phyloP scores from a whole-genome alignment of 2,888 invertebrate species.

The Elegia similella region DNA sequence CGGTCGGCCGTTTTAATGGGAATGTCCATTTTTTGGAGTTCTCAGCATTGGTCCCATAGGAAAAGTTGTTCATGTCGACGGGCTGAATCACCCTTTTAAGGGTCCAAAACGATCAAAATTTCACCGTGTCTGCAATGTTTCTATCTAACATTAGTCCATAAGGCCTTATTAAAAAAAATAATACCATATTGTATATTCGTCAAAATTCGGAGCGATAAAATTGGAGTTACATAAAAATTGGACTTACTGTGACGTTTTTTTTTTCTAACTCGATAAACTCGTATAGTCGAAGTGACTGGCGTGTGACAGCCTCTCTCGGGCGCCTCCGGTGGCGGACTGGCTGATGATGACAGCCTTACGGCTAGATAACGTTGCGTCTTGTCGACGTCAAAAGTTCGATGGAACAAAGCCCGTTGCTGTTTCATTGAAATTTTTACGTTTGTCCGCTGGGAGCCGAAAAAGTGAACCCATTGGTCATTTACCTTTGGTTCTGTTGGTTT shows the following conservation, averaged over 20 bases:
- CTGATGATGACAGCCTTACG: not conserved
- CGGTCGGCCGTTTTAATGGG: too few relatives aligned
- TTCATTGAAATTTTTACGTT: not conserved
- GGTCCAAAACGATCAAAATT: too few relatives aligned
- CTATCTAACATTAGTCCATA: too few relatives aligned
- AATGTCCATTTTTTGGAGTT: too few relatives aligned
- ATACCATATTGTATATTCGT: not conserved
- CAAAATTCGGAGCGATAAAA: not conserved
- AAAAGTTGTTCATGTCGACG: too few relatives aligned
- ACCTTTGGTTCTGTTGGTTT: not conserved
- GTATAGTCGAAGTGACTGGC: conserved; percentile 1
- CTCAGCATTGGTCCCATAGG: too few relatives aligned
- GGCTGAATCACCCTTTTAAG: too few relatives aligned
- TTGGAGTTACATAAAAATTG: conserved; percentile 1
- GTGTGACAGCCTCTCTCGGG: conserved; percentile 21
- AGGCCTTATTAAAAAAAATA: too few relatives aligned
- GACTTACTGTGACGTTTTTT: conserved; percentile 14
- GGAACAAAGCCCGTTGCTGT: conserved; percentile 15
- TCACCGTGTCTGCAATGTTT: too few relatives aligned
- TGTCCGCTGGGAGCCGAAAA: conserved; percentile 2
- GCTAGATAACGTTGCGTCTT: conserved; percentile 20
- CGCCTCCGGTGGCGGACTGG: conserved; percentile 32
- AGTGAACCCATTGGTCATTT: not conserved
- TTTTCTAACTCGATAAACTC: not conserved
- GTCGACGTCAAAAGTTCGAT: conserved; percentile 23